These are phyloP conservation scores for Lapara coniferarum DNA, from an alignment of 2,888 invertebrate species.

Conservation along the genomic window DNA sequence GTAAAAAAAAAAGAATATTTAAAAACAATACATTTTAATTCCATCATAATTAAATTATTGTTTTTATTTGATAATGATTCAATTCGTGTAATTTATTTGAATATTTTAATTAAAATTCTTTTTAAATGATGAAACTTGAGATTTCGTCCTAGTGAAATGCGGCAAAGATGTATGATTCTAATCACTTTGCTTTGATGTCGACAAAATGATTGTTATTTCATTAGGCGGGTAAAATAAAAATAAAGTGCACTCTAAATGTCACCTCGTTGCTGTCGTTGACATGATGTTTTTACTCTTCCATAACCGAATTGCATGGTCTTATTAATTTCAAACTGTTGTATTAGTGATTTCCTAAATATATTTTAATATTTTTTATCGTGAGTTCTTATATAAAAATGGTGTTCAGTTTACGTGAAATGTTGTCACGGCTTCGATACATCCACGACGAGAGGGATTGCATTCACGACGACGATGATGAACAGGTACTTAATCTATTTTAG, in stretches of 20 bases:
- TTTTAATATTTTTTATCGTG: slow-evolving; percentile 38
- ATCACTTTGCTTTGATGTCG: background rate
- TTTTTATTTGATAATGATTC: too few relatives aligned
- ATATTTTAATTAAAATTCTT: too few relatives aligned
- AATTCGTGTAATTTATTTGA: too few relatives aligned
- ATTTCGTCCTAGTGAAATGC: background rate
- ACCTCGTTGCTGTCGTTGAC: slow-evolving; percentile 22
- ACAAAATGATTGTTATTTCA: background rate
- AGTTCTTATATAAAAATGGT: slow-evolving; percentile 57
- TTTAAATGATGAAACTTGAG: background rate
- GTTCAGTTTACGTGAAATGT: slow-evolving; percentile 72
- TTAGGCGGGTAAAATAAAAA: slow-evolving; percentile 27
- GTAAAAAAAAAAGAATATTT: too few relatives aligned
- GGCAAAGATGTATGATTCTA: background rate
- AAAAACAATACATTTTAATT: too few relatives aligned
- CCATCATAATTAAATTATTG: too few relatives aligned
- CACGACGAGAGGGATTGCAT: slow-evolving; percentile 66
- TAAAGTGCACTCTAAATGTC: slow-evolving; percentile 1
- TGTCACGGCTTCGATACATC: slow-evolving; percentile 66
- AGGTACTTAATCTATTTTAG: slow-evolving; percentile 45
- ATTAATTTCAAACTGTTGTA: slow-evolving; percentile 32
- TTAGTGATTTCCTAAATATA: slow-evolving; percentile 39
- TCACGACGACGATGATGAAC: slow-evolving; percentile 43
- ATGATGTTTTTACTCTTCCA: slow-evolving; percentile 34
- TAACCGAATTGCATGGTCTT: slow-evolving; percentile 31